These are phyloP conservation scores for Nothocercus julius DNA, from an alignment of 2,113 vertebrate species.

Conservation along the genomic window DNA sequence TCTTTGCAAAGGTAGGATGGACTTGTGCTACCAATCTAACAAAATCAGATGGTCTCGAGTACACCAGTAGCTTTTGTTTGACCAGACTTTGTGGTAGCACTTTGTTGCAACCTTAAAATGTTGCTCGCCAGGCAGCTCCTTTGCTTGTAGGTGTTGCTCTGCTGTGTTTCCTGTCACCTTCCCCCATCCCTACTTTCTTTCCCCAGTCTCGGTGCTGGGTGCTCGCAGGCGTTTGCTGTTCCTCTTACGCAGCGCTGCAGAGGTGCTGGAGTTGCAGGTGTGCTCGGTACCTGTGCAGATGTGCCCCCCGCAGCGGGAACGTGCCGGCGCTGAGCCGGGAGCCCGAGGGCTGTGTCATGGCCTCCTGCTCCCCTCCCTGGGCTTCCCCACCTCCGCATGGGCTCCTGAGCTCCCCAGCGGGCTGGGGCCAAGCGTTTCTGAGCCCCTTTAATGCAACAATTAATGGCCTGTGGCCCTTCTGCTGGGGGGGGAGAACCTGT, in stretches of 20 bases:
- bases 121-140: fast-evolving
- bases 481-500: too few species aligned
- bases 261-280: fast-evolving
- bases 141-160: fast-evolving
- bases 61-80: fast-evolving
- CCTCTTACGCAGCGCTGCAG: fast-evolving
- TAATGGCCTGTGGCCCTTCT: too few species aligned
- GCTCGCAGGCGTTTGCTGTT: neutral
- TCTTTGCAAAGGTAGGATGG: neutral
- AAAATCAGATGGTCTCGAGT: fast-evolving
- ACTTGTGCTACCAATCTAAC: neutral
- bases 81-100: fast-evolving
- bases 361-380: too few species aligned
- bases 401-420: too few species aligned
- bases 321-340: neutral
- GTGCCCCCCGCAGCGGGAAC: neutral
- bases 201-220: fast-evolving
- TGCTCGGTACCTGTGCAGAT: fast-evolving
- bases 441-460: too few species aligned
- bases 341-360: too few species aligned
- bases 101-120: neutral
- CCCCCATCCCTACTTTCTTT: neutral
- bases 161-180: fast-evolving
- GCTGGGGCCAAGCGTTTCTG: too few species aligned
- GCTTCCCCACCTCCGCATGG: too few species aligned